These are phyloP conservation scores for Hippocampus mohnikei DNA, from an alignment of 2,113 vertebrate species.

Conservation along the genomic window DNA sequence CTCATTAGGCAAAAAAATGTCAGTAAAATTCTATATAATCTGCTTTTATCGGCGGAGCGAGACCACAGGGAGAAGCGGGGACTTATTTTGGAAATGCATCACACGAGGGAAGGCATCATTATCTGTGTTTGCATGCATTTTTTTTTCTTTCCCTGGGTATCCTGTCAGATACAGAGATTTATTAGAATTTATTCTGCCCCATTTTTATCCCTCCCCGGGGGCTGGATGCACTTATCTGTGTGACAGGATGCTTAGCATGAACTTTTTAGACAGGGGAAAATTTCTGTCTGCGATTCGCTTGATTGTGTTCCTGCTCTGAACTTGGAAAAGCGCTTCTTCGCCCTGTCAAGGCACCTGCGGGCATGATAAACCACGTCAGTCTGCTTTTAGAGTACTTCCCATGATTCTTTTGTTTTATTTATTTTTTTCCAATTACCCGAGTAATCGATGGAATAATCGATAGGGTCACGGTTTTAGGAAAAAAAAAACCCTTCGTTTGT, in stretches of 20 bases:
- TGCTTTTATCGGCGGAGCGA: neutral
- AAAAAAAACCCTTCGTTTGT: too few relatives aligned
- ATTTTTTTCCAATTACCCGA: too few relatives aligned
- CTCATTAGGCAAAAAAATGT: constrained; percentile 6
- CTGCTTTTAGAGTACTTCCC: neutral
- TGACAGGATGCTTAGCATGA: constrained; percentile 6
- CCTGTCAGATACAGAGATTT: constrained; percentile 2
- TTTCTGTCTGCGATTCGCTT: neutral
- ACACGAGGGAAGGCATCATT: constrained; percentile 1
- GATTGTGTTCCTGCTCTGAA: constrained; percentile 21
- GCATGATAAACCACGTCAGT: neutral
- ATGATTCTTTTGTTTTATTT: too few relatives aligned
- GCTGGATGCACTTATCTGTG: constrained; percentile 2
- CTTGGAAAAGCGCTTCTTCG: constrained; percentile 9
- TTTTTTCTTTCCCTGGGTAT: neutral
- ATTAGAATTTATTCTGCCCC: constrained; percentile 1
- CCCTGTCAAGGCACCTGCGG: constrained; percentile 1
- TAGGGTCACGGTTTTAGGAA: too few relatives aligned
- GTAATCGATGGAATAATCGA: too few relatives aligned
- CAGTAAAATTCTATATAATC: constrained; percentile 6
- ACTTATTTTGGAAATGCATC: neutral
- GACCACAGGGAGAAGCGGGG: neutral
- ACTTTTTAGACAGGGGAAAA: neutral
- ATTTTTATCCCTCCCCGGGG: neutral
- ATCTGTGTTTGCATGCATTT: constrained; percentile 1